These are phyloP conservation scores for Amphimallon solstitiale DNA, from an alignment of 2,888 invertebrate genomes.

Conservation along the genomic window DNA sequence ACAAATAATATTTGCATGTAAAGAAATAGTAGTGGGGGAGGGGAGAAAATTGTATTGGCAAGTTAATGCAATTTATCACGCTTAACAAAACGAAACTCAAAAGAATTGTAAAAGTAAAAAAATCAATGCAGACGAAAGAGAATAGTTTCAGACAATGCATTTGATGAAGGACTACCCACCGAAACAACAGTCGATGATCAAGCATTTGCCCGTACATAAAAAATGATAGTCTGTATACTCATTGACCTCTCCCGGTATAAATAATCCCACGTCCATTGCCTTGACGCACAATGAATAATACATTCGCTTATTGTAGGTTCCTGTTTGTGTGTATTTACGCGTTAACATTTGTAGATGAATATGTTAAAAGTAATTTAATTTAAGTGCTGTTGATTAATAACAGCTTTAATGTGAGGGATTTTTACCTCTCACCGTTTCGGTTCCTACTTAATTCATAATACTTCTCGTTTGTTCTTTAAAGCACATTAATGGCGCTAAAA, in stretches of 20 bases:
- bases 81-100: too few relatives aligned
- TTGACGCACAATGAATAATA: constrained; percentile 29
- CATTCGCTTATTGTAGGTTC: constrained; percentile 16
- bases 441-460: neutral
- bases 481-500: too few relatives aligned
- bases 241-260: constrained; percentile 27
- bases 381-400: constrained; percentile 17
- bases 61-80: too few relatives aligned
- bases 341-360: constrained; percentile 20
- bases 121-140: neutral
- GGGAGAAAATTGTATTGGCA: too few relatives aligned
- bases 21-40: too few relatives aligned
- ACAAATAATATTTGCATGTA: too few relatives aligned
- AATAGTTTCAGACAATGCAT: constrained; percentile 1
- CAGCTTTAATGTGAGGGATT: constrained; percentile 12
- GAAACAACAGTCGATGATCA: constrained; percentile 14
- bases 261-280: constrained; percentile 29
- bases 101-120: neutral
- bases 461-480: neutral
- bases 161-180: neutral
- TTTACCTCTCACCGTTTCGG: neutral
- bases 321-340: constrained; percentile 20
- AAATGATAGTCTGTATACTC: constrained; percentile 22
- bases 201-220: constrained; percentile 26
- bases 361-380: constrained; percentile 29